Evolutionary conservation across 2,888 invertebrate species (phyloP).

Genomic region (Linnaemya vulpina): DNA sequence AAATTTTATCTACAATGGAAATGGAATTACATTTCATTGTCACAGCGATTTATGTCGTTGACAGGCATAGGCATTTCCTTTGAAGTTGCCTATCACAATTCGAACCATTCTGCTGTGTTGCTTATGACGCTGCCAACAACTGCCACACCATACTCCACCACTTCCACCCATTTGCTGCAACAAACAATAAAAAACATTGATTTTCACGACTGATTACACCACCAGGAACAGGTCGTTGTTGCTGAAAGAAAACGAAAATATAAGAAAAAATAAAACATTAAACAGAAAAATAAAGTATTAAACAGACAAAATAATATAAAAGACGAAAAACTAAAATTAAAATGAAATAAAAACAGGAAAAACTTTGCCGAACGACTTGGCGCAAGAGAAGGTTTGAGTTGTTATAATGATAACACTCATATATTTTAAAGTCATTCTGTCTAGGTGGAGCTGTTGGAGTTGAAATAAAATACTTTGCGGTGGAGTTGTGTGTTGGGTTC

Average conservation of each 20-base stretch:
- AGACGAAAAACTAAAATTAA: neutral
- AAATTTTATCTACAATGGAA: constrained; percentile 71
- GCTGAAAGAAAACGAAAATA: constrained; percentile 19
- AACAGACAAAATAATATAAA: constrained; percentile 32
- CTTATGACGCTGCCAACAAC: constrained; percentile 24
- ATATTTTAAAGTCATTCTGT: constrained; percentile 59
- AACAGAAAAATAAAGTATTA: constrained; percentile 17
- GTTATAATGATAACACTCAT: constrained; percentile 69
- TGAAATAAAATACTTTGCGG: constrained; percentile 23
- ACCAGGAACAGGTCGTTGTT: constrained; percentile 70
- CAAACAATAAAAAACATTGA: constrained; percentile 69
- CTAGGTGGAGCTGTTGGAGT: constrained; percentile 16
- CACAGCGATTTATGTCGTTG: constrained; percentile 81
- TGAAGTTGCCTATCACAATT: constrained; percentile 76
- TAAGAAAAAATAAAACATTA: constrained; percentile 1
- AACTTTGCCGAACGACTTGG: constrained; percentile 2
- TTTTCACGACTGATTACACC: constrained; percentile 76
- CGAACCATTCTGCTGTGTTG: constrained; percentile 46
- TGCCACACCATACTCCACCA: constrained; percentile 13
- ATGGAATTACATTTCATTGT: constrained; percentile 75
- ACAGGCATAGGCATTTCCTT: constrained; percentile 82
- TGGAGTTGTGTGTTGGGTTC: neutral
- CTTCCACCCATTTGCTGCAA: constrained; percentile 6
- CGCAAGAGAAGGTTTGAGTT: constrained; percentile 56
- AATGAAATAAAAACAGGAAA: neutral